Base-by-base conservation (phyloP, 2,888 invertebrate genomes). In the Orthonychiurus folsomi region DNA sequence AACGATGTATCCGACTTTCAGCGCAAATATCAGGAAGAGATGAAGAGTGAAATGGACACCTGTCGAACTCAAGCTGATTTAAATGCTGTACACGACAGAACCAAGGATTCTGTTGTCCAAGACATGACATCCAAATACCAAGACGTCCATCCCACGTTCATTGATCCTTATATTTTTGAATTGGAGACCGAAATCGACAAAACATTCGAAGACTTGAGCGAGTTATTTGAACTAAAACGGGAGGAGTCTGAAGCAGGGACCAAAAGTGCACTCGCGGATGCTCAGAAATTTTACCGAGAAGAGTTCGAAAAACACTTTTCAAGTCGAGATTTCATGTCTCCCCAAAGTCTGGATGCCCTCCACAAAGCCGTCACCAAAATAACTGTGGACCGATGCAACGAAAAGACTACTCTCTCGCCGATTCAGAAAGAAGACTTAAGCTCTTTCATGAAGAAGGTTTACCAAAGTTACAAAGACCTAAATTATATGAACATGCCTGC, bases 201-300 rank as follows among this genome's bases (percentile, higher is more conserved):
- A 12, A 56, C 47, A 3, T 66, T 54, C 37, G 52, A 60, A 27
- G 61, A 64, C 15, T 18, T 64, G 5, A 15, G 37, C 5, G 62
- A 61, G 9, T 26, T 62, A 3, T 66, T 54, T 15, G 52, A 37
- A 5, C 3, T 66, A 28, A 63, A 62, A 37, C 1, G 50, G 12
- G 52, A 25, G 18, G 60, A 64, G 12, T 56, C 63, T 20, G 58
- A 59, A 3, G 5, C 21, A 1, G 56, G 25, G 1, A 62, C 62
- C 0, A 53, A 55, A 26, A 58, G 21, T 15, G 63, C 63, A 18
- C n/a, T 62, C 2, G 47, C 50, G 3, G 61, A 63, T 1, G 63
- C 59, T 3, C 56, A 60, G 23, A 55, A 56, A 12, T 37, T n/a
- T 5, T 68, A 66, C 21, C 58, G 57, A 37, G 65, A 62, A n/a